Conservation (phyloP, 2,113 vertebrate genomes). For the Siphamia tubifer region DNA sequence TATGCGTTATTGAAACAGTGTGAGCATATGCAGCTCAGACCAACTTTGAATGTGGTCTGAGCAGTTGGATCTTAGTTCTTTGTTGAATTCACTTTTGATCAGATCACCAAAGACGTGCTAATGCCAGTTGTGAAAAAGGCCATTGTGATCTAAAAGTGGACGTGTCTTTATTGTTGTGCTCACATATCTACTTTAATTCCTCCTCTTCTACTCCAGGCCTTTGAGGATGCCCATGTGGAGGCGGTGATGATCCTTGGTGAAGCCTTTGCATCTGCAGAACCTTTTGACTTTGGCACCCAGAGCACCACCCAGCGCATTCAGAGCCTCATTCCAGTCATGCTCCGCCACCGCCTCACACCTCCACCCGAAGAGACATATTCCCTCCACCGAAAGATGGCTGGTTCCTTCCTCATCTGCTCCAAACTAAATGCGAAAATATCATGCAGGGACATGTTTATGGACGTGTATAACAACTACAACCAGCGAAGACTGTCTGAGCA, state of each 20-base stretch:
- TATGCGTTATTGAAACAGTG: too few relatives aligned
- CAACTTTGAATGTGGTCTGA: too few relatives aligned
- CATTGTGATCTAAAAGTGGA: too few relatives aligned
- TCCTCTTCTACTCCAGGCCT: conserved; percentile 72
- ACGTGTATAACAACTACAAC: conserved; percentile 76
- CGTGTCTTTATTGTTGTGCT: neutral
- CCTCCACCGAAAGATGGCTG: conserved; percentile 91
- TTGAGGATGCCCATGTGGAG: conserved; percentile 86
- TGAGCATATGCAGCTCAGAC: too few relatives aligned
- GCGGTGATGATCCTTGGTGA: conserved; percentile 92
- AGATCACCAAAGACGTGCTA: too few relatives aligned
- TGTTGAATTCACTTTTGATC: too few relatives aligned
- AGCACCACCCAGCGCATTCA: conserved; percentile 86
- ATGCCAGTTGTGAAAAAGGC: too few relatives aligned
- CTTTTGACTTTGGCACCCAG: conserved; percentile 87
- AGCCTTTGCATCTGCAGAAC: conserved; percentile 79
- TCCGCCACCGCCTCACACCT: conserved; percentile 86
- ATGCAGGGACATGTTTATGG: conserved; percentile 86
- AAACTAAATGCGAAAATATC: conserved; percentile 81
- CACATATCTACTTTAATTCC: neutral
- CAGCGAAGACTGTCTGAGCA: conserved; percentile 23
- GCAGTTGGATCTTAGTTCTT: too few relatives aligned
- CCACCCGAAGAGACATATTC: conserved; percentile 91
- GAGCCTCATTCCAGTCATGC: conserved; percentile 84
- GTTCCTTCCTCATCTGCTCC: conserved; percentile 91